Evolutionary conservation across 2,113 vertebrate species (phyloP).

Genomic region (Daboia siamensis): DNA sequence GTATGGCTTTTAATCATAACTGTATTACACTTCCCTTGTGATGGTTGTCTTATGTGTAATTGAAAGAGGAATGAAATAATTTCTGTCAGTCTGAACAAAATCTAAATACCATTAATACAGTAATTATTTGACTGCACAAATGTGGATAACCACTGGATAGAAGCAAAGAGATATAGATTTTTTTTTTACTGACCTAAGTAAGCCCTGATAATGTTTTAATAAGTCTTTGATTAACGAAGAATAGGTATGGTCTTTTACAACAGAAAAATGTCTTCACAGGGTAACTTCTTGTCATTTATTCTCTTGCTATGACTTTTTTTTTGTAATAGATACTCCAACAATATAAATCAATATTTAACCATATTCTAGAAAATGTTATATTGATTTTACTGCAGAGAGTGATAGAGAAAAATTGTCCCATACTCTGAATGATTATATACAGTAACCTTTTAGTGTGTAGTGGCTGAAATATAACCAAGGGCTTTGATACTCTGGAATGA

Average conservation of each 20-base stretch:
- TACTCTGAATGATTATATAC: constrained; percentile 10
- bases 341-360: constrained; percentile 21
- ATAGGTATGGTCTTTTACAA: not conserved
- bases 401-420: not conserved
- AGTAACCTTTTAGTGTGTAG: not conserved
- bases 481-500: not conserved
- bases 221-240: not conserved
- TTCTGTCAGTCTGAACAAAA: not conserved
- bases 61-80: not conserved
- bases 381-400: constrained; percentile 20
- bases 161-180: not conserved
- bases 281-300: not conserved
- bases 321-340: constrained; percentile 3
- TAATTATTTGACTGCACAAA: not conserved
- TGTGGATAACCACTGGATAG: not conserved
- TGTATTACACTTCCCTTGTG: not conserved
- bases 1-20: no score
- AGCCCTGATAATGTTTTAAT: not conserved
- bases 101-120: not conserved
- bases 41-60: not conserved
- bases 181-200: not conserved
- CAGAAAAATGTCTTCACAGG: not conserved
- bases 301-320: not conserved
- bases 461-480: not conserved
- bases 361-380: constrained; percentile 29